Evolutionary conservation across 2,888 invertebrate genomes (phyloP), one percentile per base, ranked within the genome.

Genomic region (Cerastoderma edule): DNA sequence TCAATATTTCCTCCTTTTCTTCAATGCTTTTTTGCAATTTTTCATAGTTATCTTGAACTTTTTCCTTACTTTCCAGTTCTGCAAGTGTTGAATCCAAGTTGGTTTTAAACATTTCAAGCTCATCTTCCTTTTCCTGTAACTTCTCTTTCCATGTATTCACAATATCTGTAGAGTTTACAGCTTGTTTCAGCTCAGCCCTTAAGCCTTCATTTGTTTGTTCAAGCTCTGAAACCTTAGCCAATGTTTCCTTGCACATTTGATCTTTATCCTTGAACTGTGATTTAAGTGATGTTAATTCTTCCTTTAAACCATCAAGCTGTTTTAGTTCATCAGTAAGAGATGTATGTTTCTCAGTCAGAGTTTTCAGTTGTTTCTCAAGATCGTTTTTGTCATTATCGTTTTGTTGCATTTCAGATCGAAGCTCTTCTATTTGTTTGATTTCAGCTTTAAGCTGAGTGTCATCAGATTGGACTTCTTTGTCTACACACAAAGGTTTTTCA

Each of bases 261-360:
- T 48, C 65, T 53, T 53, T 32, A 8, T 53, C 39, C 48, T 67
- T 32, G 24, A 63, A 10, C 5, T 64, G 16, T 24, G 46, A 30
- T 16, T 44, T 33, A 48, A 74, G 44, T 35, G 68, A 68, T 0
- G 22, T 28, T 8, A 73, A 39, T 44, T 57, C 67, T 67, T 78
- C 74, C 46, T 75, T 54, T n/a, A 69, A 64, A 53, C 53, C 70
- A 32, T 33, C 50, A 13, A 75, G 64, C 33, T 70, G n/a, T 22
- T 67, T 54, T 27, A 63, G 22, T 60, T 76, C 33, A 16, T 63
- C n/a, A 19, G 33, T 60, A 16, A 56, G 19, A 24, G 1, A n/a
- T 16, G n/a, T 16, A n/a, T 32, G 32, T 32, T 67, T 46, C 22
- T 50, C 57, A 19, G 35, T 24, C 30, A 56, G 33, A 19, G 48